Conservation (phyloP, 2,888 invertebrate species). For the Sycophila texana region DNA sequence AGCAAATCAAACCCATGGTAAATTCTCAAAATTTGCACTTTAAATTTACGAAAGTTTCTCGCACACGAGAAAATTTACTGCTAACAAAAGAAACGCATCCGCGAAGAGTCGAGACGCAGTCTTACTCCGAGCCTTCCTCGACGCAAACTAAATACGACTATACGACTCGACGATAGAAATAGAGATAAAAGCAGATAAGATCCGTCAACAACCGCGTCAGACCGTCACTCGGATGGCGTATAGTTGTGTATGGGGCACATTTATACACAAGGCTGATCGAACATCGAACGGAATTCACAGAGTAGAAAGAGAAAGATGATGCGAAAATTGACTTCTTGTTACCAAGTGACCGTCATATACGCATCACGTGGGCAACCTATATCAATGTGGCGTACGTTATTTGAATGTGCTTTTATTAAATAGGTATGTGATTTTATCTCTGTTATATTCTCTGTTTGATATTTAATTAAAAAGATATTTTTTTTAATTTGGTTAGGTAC, state of each 20-base stretch:
- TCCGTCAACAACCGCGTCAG: not conserved
- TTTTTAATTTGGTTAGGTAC: too few species aligned
- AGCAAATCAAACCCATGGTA: constrained; percentile 70
- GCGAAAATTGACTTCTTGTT: too few species aligned
- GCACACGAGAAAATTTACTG: not conserved
- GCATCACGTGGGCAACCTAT: too few species aligned
- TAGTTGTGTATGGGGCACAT: not conserved
- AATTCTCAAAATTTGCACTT: not conserved
- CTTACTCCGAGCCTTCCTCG: constrained; percentile 16
- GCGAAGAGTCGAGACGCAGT: constrained; percentile 9
- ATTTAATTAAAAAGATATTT: too few species aligned
- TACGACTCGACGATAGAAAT: not conserved
- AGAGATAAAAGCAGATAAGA: not conserved
- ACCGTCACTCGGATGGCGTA: not conserved
- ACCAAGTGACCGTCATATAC: too few species aligned
- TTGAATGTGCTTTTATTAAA: too few species aligned
- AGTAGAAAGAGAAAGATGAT: too few species aligned
- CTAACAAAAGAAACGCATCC: not conserved
- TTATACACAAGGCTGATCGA: not conserved
- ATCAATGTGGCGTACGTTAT: too few species aligned
- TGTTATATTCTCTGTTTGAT: too few species aligned
- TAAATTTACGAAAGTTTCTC: constrained; percentile 1
- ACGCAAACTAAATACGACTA: not conserved
- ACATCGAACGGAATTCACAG: too few species aligned
- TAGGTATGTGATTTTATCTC: too few species aligned